phyloP scores from a whole-genome alignment of 2,113 vertebrate genomes.

The Cinclus cinclus region DNA sequence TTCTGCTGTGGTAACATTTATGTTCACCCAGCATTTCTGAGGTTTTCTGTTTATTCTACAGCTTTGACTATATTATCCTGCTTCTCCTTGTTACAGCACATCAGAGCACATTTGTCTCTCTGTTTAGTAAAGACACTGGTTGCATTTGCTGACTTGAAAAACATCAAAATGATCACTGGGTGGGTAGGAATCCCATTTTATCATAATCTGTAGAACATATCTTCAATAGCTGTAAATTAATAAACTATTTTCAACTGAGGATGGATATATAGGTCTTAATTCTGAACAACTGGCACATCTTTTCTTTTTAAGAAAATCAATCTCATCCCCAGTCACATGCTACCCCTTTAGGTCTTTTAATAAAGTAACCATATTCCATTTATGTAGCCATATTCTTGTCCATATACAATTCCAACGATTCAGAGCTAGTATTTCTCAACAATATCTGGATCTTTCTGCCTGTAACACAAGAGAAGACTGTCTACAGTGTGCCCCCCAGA shows the following conservation, averaged over 20 bases:
- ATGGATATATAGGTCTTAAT: background rate
- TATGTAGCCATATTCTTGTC: background rate
- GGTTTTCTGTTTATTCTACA: background rate
- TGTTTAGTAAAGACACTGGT: background rate
- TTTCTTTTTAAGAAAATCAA: background rate
- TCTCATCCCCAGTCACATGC: background rate
- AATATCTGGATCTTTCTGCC: background rate
- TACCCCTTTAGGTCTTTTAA: background rate
- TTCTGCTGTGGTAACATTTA: background rate
- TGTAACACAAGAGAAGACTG: background rate
- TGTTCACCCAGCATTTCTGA: background rate
- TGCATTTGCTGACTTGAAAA: background rate
- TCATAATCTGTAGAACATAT: background rate
- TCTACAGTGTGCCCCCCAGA: background rate
- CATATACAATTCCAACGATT: background rate
- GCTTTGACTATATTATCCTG: background rate
- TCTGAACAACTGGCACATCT: background rate
- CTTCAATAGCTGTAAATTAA: background rate
- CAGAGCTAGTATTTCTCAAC: background rate
- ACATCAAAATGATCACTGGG: background rate
- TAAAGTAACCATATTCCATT: background rate
- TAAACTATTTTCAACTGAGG: background rate
- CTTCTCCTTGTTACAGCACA: background rate
- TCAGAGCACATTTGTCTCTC: background rate
- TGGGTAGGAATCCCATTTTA: background rate